A percentile compares a stretch with the other conserved stretches of the same genome.
These are phyloP conservation scores for Platycheirus albimanus DNA, from an alignment of 2,888 invertebrate genomes.

Conservation along the genomic window DNA sequence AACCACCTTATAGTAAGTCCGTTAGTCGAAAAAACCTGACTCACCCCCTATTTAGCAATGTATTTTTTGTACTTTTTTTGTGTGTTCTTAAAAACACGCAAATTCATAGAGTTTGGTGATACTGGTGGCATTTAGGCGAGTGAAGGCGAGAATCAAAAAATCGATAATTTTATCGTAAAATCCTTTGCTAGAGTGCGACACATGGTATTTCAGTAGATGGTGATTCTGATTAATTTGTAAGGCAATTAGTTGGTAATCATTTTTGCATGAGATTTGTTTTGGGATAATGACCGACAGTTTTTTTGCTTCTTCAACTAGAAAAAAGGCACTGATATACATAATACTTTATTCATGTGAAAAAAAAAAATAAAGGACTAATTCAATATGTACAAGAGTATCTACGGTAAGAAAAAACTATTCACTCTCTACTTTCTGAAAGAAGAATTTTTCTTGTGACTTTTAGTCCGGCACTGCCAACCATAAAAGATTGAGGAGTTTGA, in stretches of 20 bases:
- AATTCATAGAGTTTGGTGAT: conserved; percentile 3
- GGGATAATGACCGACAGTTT: neutral
- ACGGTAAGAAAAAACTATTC: too few relatives aligned
- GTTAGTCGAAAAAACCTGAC: neutral
- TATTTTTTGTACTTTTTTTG: conserved; percentile 5
- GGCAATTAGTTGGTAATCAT: conserved; percentile 4
- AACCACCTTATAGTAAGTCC: conserved; percentile 25
- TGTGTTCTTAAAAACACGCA: conserved; percentile 47
- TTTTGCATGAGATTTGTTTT: neutral
- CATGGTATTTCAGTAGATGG: conserved; percentile 36
- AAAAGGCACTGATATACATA: too few relatives aligned
- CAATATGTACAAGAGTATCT: too few relatives aligned
- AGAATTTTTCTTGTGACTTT: too few relatives aligned
- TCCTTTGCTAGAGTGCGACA: conserved; percentile 29
- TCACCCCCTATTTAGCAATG: conserved; percentile 3
- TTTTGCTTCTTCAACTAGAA: neutral
- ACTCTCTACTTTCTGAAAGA: too few relatives aligned
- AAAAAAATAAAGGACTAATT: too few relatives aligned
- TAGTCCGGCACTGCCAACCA: too few relatives aligned
- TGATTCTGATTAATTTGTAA: conserved; percentile 25
- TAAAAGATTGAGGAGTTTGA: too few relatives aligned
- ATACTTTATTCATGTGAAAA: too few relatives aligned
- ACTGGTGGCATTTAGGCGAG: conserved; percentile 29
- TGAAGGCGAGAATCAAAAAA: conserved; percentile 33
- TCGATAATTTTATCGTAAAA: conserved; percentile 55